Conservation (phyloP, 2,797 vertebrate species). For the Nasua narica region DNA sequence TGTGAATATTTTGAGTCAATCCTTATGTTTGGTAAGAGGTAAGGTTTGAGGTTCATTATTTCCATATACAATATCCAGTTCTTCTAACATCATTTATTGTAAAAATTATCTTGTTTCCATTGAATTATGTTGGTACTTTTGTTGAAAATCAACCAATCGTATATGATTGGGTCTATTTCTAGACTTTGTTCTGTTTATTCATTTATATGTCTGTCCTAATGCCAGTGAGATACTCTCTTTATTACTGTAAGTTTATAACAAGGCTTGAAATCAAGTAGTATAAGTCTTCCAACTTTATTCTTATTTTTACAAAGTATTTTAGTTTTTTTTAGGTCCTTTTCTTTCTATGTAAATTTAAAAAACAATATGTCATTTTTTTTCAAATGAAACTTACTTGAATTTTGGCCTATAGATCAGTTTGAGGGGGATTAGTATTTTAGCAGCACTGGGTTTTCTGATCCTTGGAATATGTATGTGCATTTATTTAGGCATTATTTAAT, state of each 20-base stretch:
- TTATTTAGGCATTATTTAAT: conserved; percentile 2
- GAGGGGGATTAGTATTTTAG: background rate
- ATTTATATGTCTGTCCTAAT: background rate
- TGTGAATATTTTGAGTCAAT: conserved; percentile 10
- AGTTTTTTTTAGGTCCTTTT: background rate
- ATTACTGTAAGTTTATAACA: background rate
- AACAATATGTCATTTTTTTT: background rate
- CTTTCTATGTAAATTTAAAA: conserved; percentile 28
- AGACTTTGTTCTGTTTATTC: background rate
- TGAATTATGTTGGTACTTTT: conserved; percentile 8
- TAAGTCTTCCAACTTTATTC: background rate
- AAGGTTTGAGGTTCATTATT: conserved; percentile 30
- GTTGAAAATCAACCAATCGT: background rate
- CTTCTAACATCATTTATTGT: background rate
- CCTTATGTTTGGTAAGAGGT: background rate
- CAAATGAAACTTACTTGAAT: background rate
- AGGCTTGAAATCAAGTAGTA: background rate
- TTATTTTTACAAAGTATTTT: conserved; percentile 18
- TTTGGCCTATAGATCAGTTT: conserved; percentile 27
- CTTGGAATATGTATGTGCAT: background rate
- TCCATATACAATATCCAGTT: background rate
- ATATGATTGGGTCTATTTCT: background rate
- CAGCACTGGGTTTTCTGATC: background rate
- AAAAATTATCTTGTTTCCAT: background rate
- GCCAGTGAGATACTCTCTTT: background rate